These are phyloP conservation scores for Sander lucioperca DNA, from an alignment of 2,113 vertebrate genomes.

Conservation along the genomic window DNA sequence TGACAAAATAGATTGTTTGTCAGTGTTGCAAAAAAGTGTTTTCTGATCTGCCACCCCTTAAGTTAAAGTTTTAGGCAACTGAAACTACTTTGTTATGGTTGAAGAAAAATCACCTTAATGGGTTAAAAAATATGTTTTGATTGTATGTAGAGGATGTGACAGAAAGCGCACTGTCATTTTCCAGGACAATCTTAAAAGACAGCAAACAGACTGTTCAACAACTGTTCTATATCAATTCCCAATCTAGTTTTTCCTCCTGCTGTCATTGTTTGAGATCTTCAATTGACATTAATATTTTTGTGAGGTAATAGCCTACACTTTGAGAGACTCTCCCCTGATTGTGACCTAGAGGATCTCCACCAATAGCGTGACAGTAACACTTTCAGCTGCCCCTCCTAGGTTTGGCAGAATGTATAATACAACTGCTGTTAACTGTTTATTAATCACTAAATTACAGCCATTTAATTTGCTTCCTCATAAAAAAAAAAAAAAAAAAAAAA, in stretches of 20 bases:
- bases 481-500: not conserved
- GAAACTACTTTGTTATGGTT: not conserved
- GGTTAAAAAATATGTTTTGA: not conserved
- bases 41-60: not conserved
- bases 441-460: conserved; percentile 25
- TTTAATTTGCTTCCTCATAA: not conserved
- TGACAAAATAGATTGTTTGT: not conserved
- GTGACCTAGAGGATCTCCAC: not conserved
- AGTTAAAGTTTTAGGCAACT: not conserved
- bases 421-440: conserved; percentile 28
- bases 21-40: not conserved
- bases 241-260: not conserved
- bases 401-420: conserved; percentile 11
- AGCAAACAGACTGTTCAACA: too few relatives aligned
- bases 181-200: too few relatives aligned
- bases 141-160: not conserved
- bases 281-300: conserved; percentile 15
- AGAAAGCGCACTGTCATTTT: too few relatives aligned
- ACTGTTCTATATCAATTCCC: not conserved
- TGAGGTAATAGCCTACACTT: not conserved
- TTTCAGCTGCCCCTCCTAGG: not conserved
- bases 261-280: not conserved
- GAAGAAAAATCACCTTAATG: not conserved
- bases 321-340: not conserved
- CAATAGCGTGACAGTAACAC: not conserved